Evolutionary conservation across 2,113 vertebrate species (phyloP).

Genomic region (Deroptyus accipitrinus): DNA sequence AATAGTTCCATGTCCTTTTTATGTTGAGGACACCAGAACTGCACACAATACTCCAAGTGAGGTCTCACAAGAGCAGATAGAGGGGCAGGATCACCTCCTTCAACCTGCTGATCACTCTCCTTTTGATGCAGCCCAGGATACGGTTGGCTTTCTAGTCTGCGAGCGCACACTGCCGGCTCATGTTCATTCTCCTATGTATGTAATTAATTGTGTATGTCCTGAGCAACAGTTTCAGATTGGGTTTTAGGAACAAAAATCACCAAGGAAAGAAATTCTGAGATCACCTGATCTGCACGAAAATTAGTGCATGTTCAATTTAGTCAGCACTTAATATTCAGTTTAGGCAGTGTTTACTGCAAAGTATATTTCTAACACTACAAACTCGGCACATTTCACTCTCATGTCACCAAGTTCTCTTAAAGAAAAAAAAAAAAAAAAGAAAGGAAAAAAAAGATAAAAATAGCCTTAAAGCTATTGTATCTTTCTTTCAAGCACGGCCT

Average conservation of each 20-base stretch:
- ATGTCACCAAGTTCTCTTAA: background rate
- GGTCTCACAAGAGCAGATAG: no score
- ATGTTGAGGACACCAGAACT: no score
- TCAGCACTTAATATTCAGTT: background rate
- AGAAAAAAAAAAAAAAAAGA: background rate
- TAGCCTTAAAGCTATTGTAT: background rate
- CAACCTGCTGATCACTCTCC: no score
- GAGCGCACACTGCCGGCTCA: no score
- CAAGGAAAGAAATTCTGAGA: background rate
- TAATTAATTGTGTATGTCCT: no score
- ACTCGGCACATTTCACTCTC: background rate
- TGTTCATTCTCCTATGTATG: no score
- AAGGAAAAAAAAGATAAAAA: background rate
- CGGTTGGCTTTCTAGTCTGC: no score
- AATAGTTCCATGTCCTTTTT: no score
- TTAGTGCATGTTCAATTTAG: background rate
- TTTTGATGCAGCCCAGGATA: no score
- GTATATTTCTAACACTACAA: background rate
- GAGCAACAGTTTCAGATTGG: background rate
- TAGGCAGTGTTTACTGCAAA: background rate
- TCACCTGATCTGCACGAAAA: background rate
- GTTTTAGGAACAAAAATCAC: background rate
- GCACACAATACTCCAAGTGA: no score
- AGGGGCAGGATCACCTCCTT: no score
- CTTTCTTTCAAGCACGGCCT: background rate